A percentile compares a stretch with the other conserved stretches of the same genome.
Evolutionary conservation across 2,888 invertebrate species (phyloP).

Genomic region (Rhamnusium bicolor): DNA sequence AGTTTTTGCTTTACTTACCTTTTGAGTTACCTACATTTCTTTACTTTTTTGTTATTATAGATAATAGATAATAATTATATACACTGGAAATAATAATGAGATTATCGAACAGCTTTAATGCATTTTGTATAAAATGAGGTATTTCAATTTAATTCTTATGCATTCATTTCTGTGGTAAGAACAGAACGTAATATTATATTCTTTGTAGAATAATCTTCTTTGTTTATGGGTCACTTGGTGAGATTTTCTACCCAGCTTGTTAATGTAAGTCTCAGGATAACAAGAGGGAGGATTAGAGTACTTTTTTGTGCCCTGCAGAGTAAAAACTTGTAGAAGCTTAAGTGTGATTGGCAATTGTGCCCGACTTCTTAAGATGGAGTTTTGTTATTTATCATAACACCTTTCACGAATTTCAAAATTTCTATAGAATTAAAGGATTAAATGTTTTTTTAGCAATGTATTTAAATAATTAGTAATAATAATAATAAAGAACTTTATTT

Average conservation of each 20-base stretch:
- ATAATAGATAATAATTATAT: too few relatives aligned
- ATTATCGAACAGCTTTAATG: too few relatives aligned
- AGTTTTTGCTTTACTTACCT: too few relatives aligned
- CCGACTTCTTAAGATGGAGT: conserved; percentile 7
- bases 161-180: background rate
- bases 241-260: conserved; percentile 23
- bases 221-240: conserved; percentile 23
- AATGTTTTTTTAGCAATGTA: background rate
- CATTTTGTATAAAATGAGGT: background rate
- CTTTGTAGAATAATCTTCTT: conserved; percentile 11
- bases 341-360: conserved; percentile 25
- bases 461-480: too few relatives aligned
- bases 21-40: too few relatives aligned
- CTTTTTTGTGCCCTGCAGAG: conserved; percentile 5
- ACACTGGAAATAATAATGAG: too few relatives aligned
- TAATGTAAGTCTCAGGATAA: conserved; percentile 25
- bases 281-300: conserved; percentile 27
- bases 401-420: conserved; percentile 6
- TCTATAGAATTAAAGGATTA: background rate
- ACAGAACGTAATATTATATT: background rate
- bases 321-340: conserved; percentile 22
- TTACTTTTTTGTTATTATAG: too few relatives aligned
- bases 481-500: too few relatives aligned
- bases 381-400: conserved; percentile 8
- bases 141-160: background rate